These are phyloP conservation scores for Parotocinclus haroldoi DNA, from an alignment of 2,797 vertebrate species.

Conservation along the genomic window DNA sequence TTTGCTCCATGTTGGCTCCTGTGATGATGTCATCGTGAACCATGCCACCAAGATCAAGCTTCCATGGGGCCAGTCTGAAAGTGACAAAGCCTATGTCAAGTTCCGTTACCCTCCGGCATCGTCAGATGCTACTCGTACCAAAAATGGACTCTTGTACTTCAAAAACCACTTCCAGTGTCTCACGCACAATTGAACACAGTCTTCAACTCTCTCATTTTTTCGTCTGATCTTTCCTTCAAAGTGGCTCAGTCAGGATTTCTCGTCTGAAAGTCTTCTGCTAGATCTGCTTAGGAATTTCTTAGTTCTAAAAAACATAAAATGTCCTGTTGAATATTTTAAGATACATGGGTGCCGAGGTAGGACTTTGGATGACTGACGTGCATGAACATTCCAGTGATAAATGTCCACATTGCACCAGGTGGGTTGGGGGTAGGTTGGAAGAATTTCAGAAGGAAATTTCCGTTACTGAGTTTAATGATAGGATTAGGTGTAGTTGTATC, in stretches of 20 bases:
- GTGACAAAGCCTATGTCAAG: slow-evolving; percentile 80
- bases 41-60: slow-evolving; percentile 90
- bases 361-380: not conserved
- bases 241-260: slow-evolving; percentile 12
- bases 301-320: no score
- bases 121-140: slow-evolving; percentile 71
- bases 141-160: slow-evolving; percentile 83
- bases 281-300: not conserved
- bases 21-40: slow-evolving; percentile 84
- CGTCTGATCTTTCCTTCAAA: slow-evolving; percentile 33
- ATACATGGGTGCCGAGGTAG: not conserved
- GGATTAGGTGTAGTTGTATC: no score
- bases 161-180: slow-evolving; percentile 92
- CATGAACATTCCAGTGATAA: slow-evolving; percentile 15
- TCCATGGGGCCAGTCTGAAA: slow-evolving; percentile 80
- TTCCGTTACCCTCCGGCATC: slow-evolving; percentile 81
- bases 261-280: slow-evolving; percentile 18
- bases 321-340: slow-evolving; percentile 2
- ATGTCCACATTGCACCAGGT: no score
- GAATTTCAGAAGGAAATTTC: no score
- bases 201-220: slow-evolving; percentile 30
- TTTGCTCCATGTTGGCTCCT: slow-evolving; percentile 85
- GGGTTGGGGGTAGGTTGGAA: no score
- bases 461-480: no score
- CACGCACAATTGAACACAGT: slow-evolving; percentile 68